These are phyloP conservation scores for Scolopax bukidnonensis DNA, from an alignment of 2,797 vertebrate genomes.

Conservation along the genomic window DNA sequence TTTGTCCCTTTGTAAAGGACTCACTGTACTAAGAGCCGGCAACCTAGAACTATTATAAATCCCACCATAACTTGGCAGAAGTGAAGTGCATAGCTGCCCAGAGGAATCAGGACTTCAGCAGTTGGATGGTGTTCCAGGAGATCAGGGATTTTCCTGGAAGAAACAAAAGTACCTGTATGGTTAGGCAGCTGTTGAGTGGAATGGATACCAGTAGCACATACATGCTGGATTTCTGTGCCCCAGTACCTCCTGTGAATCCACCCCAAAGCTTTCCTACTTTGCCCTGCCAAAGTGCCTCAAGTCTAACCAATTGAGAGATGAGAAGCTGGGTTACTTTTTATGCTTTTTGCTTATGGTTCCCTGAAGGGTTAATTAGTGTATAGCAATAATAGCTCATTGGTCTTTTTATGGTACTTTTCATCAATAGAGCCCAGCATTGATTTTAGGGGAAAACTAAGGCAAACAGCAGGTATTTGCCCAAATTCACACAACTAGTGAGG, in stretches of 20 bases:
- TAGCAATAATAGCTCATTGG: not conserved
- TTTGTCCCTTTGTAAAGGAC: not conserved
- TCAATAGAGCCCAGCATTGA: not conserved
- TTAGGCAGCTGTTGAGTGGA: not conserved
- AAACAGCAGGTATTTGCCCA: not conserved
- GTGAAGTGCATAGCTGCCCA: not conserved
- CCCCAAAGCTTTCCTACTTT: not conserved
- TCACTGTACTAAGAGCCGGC: not conserved
- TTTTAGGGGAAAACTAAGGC: slow-evolving; percentile 12
- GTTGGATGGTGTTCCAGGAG: not conserved
- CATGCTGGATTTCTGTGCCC: not conserved
- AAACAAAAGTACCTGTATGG: not conserved
- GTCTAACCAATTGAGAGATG: not conserved
- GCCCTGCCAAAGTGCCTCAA: not conserved
- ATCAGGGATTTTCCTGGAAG: not conserved
- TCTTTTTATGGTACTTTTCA: not conserved
- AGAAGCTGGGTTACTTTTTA: not conserved
- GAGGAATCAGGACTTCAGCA: not conserved
- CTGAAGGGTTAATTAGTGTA: slow-evolving; percentile 27
- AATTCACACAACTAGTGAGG: not conserved
- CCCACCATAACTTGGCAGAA: not conserved
- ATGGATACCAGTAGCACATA: not conserved
- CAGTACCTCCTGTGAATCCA: not conserved
- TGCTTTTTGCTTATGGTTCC: slow-evolving; percentile 1
- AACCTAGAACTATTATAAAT: not conserved